Conservation (phyloP, 1,140 invertebrate species). For the Hesperophylax magnus region DNA sequence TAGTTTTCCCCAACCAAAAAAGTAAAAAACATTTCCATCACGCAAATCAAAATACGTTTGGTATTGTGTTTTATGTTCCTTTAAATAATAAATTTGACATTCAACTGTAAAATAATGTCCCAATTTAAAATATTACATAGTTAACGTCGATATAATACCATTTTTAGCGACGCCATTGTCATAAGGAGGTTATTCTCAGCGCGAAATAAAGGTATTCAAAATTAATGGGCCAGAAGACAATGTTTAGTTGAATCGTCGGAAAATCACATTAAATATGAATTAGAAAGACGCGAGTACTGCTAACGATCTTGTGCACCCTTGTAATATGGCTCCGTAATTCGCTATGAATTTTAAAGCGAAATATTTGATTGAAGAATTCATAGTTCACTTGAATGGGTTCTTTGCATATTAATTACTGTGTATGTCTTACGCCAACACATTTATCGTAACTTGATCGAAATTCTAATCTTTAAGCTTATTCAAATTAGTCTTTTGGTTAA, state of each 20-base stretch:
- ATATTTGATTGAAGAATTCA: constrained; percentile 46
- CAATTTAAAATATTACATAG: constrained; percentile 44
- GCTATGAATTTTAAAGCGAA: constrained; percentile 54
- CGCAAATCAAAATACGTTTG: neutral
- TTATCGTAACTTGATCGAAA: neutral
- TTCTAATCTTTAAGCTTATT: neutral
- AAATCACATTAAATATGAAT: constrained; percentile 58
- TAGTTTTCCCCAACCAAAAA: no score
- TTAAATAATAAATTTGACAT: neutral
- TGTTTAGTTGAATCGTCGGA: constrained; percentile 53
- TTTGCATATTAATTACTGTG: neutral
- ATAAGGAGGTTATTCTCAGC: constrained; percentile 10
- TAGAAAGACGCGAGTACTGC: constrained; percentile 43
- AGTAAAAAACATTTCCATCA: no score
- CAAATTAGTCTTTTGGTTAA: no score
- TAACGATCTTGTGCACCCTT: constrained; percentile 42
- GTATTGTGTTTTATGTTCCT: neutral
- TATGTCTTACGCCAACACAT: constrained; percentile 3
- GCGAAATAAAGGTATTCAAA: constrained; percentile 57
- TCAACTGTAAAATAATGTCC: neutral
- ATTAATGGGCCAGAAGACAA: constrained; percentile 57
- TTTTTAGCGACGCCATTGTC: constrained; percentile 41
- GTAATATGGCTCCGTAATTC: constrained; percentile 41
- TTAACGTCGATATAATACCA: constrained; percentile 47
- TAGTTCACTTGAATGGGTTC: constrained; percentile 12